Conservation (phyloP, 2,113 vertebrate species). For the Phalacrocorax brasilianus region DNA sequence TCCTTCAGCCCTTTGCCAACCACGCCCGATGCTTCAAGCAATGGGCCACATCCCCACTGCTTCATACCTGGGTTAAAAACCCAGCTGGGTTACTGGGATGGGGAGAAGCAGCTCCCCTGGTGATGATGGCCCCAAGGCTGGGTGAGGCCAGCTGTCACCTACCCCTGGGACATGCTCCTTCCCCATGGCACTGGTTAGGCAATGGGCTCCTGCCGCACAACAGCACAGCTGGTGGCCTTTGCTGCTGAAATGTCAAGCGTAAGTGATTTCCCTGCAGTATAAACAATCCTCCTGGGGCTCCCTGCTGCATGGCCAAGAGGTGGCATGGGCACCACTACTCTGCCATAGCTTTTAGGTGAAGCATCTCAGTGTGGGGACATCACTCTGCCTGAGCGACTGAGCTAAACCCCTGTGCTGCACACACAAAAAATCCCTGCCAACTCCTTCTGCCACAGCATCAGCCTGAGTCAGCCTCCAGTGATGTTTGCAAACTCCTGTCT, state of each 20-base stretch:
- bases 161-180: background rate
- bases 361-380: background rate
- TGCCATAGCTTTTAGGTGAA: background rate
- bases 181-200: background rate
- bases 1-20: background rate
- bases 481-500: background rate
- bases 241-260: conserved; percentile 55
- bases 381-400: background rate
- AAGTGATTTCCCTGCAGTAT: background rate
- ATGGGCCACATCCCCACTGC: background rate
- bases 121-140: fast-evolving
- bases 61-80: background rate
- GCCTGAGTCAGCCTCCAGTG: background rate
- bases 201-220: background rate
- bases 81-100: background rate
- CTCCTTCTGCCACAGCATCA: background rate
- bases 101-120: background rate
- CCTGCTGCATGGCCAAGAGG: fast-evolving
- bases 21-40: fast-evolving
- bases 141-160: conserved; percentile 7
- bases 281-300: background rate
- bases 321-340: background rate
- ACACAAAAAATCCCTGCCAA: background rate
- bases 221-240: conserved; percentile 57
- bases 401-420: background rate